These are phyloP conservation scores for Aspidapion aeneum DNA, from an alignment of 2,888 invertebrate genomes.

Conservation along the genomic window DNA sequence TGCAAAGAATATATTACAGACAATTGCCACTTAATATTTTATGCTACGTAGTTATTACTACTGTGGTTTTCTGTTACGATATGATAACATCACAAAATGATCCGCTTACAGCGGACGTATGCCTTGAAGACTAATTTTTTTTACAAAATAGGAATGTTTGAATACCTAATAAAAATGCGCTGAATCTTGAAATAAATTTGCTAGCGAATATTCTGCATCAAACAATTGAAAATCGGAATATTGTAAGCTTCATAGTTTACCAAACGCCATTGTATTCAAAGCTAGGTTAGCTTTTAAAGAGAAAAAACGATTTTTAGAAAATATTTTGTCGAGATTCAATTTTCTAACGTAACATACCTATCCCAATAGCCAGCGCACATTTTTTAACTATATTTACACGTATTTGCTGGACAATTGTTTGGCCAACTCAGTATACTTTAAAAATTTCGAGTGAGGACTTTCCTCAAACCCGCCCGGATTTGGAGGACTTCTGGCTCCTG, in stretches of 20 bases:
- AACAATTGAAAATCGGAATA: too few species aligned
- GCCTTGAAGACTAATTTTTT: constrained; percentile 37
- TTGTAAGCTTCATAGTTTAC: too few species aligned
- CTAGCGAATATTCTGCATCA: too few species aligned
- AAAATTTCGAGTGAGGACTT: constrained; percentile 94
- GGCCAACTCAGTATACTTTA: constrained; percentile 97
- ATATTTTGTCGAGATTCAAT: background rate
- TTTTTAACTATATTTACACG: constrained; percentile 63
- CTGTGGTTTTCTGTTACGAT: constrained; percentile 52
- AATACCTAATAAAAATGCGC: too few species aligned
- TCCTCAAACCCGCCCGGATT: constrained; percentile 68
- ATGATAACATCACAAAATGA: constrained; percentile 72
- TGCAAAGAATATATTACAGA: constrained; percentile 39
- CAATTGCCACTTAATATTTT: constrained; percentile 34
- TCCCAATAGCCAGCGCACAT: too few species aligned
- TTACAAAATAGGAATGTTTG: constrained; percentile 37
- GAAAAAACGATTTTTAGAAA: too few species aligned
- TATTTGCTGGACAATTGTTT: constrained; percentile 97
- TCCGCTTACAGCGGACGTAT: constrained; percentile 44
- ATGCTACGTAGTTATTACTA: constrained; percentile 34
- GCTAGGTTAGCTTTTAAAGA: background rate
- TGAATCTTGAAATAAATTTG: background rate
- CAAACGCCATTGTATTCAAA: too few species aligned
- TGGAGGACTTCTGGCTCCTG: constrained; percentile 44
- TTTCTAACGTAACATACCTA: background rate